Evolutionary conservation across 2,888 invertebrate species (phyloP), one percentile per base, ranked within the genome.

Genomic region (Psylliodes chrysocephalus): DNA sequence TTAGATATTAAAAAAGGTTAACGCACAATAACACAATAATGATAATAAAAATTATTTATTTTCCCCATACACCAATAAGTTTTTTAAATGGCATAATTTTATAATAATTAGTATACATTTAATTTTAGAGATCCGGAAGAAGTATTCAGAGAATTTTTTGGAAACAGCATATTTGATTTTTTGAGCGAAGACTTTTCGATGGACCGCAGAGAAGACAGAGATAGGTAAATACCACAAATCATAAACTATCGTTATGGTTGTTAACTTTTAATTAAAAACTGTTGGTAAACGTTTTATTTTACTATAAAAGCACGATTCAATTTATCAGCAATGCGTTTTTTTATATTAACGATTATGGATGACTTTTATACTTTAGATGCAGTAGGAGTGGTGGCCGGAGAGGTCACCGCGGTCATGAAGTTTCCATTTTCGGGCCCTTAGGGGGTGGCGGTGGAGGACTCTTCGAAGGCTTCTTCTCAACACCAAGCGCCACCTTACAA

Each of bases 111-210:
- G n/a, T n/a, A n/a, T n/a, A n/a, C n/a, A n/a, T 7, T 33, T 35
- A 35, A 28, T 30, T 68, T 53, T 10, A 64, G 67, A 18, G 69
- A 69, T 33, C 69, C 69, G 1, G 65, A 67, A 33, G 69, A 67
- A 12, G 67, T 69, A 1, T 69, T 69, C 51, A 65, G 67, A 33
- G 66, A 69, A 35, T 69, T 69, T 49, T 69, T 69, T 14, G 67
- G 67, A 7, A 60, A 47, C 0, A 63, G 65, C 3, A 54, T 69
- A 14, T 55, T 64, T 12, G 60, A 67, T 10, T 60, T 69, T 17
- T 42, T 66, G 19, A 15, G 46, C 19, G 59, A 62, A 0, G 59
- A 49, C 8, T 57, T 57, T 10, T 7, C 47, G 7, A 18, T 12
- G n/a, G 25, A 40, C 8, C 19, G 12, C 14, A 49, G 33, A 46